A percentile compares a stretch with the other conserved stretches of the same genome.
These are phyloP conservation scores for Vulpes ferrilata DNA, from an alignment of 2,113 vertebrate species.

Conservation along the genomic window DNA sequence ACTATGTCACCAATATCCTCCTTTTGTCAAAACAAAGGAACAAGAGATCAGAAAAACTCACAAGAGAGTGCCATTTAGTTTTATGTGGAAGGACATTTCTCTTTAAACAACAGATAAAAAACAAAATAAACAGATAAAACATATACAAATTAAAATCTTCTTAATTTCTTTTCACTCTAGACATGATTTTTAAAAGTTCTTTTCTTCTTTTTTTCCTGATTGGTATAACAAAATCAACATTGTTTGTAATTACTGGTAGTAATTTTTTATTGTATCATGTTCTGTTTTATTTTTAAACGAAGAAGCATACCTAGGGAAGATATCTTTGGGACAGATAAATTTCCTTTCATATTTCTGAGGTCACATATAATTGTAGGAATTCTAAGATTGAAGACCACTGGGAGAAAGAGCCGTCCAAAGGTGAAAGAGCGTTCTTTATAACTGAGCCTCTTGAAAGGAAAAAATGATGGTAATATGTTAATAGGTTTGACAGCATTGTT, in stretches of 20 bases:
- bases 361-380: background rate
- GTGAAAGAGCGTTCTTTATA: constrained; percentile 4
- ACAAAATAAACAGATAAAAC: background rate
- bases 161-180: background rate
- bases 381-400: background rate
- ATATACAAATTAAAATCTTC: constrained; percentile 3
- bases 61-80: background rate
- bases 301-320: background rate
- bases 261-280: background rate
- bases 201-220: background rate
- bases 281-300: constrained; percentile 49
- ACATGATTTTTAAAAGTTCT: background rate
- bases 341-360: constrained; percentile 21
- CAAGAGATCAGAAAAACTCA: background rate
- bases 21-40: background rate
- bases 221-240: background rate
- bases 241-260: background rate
- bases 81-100: background rate
- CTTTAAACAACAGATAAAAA: background rate
- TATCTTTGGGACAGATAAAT: background rate
- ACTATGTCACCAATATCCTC: background rate
- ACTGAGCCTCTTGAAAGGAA: background rate
- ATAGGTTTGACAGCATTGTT: constrained; percentile 43
- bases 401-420: background rate
- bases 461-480: background rate